These are phyloP conservation scores for Platycercus adscitus DNA, from an alignment of 2,113 vertebrate genomes.

Conservation along the genomic window DNA sequence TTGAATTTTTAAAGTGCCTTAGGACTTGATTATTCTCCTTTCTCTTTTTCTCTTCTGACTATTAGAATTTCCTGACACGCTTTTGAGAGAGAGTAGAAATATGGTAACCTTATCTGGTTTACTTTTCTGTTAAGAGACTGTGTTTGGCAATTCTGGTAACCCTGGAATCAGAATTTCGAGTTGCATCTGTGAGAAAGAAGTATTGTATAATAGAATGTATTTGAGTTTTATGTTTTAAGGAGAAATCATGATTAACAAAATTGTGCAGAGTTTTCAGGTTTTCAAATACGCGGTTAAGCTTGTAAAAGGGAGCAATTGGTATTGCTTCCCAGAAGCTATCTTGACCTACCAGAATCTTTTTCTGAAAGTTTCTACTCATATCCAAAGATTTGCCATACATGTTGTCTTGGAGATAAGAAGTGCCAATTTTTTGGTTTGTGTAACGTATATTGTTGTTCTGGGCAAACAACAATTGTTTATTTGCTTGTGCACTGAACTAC, in stretches of 20 bases:
- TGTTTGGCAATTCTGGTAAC: conserved; percentile 21
- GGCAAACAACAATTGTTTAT: neutral
- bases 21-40: neutral
- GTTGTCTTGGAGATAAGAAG: neutral
- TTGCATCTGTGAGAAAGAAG: neutral
- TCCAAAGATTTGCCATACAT: neutral
- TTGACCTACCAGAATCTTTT: neutral
- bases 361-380: neutral
- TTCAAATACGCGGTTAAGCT: neutral
- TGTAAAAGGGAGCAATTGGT: neutral
- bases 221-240: neutral
- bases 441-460: neutral
- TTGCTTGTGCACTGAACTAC: neutral
- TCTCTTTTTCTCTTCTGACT: neutral
- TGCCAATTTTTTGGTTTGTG: neutral
- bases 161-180: neutral
- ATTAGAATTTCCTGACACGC: neutral
- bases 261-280: neutral
- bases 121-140: neutral
- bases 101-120: neutral
- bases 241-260: neutral
- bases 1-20: neutral
- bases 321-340: neutral
- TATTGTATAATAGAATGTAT: neutral
- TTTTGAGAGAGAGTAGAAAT: conserved; percentile 17